Evolutionary conservation across 2,888 invertebrate genomes (phyloP).

Genomic region (Lingula anatina): DNA sequence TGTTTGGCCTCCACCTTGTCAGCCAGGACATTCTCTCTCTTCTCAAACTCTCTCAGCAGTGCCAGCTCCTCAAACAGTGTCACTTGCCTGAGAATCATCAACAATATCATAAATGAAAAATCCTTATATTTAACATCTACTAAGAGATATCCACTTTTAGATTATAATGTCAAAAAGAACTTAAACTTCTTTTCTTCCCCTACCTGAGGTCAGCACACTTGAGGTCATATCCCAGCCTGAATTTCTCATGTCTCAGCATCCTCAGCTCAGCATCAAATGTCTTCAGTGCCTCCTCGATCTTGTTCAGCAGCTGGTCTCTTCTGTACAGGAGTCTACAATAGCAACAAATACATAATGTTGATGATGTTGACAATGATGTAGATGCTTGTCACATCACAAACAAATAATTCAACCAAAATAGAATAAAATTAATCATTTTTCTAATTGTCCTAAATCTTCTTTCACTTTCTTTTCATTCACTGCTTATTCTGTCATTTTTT

Average conservation of each 20-base stretch:
- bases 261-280: constrained; percentile 61
- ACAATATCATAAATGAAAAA: background rate
- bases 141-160: too few species aligned
- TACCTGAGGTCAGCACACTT: constrained; percentile 51
- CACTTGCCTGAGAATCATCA: constrained; percentile 30
- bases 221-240: constrained; percentile 42
- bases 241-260: constrained; percentile 46
- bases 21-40: constrained; percentile 47
- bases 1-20: constrained; percentile 42
- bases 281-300: constrained; percentile 60
- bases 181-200: too few species aligned
- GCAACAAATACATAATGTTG: background rate
- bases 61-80: constrained; percentile 52
- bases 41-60: constrained; percentile 52
- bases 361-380: background rate
- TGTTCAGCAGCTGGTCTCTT: constrained; percentile 63
- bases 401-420: background rate
- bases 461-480: too few species aligned
- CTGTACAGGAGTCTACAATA: constrained; percentile 37
- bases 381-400: background rate
- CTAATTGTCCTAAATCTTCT: too few species aligned
- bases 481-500: too few species aligned
- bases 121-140: background rate
- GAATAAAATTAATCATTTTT: too few species aligned
- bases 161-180: too few species aligned